Base-by-base conservation (phyloP, 2,888 invertebrate species). In the Cepaea hortensis region DNA sequence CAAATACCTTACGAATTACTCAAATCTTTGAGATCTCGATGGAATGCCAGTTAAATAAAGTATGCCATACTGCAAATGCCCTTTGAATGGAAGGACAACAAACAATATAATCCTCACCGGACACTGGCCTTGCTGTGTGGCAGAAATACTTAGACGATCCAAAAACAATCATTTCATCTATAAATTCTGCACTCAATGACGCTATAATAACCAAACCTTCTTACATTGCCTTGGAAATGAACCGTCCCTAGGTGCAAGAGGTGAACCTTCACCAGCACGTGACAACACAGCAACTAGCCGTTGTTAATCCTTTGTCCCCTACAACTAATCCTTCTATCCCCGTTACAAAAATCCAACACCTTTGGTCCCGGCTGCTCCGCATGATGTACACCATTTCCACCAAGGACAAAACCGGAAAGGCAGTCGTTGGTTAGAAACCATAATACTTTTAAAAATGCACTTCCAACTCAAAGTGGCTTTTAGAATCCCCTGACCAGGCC, bases 251-350 rank as follows among this genome's bases (percentile, higher is more conserved):
- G 23, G 79, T 79, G 62, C 79, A 79, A 35, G 15, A 3, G 35
- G 13, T 15, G 18, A 79, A 61, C 23, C 62, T 13, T 13, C 62
- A 6, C 79, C n/a, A 61, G 23, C 35, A 62, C 55, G 62, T 62
- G 62, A 79, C 35, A 62, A 5, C 62, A 35, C 79, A 23, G 35
- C 62, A 61, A 4, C 7, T 62, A 23, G 62, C 13, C 62, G 62
- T 79, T 79, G 79, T 79, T 62, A 79, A 35, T 13, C 13, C 79
- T 35, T 79, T 79, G 79, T 79, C 35, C 11, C 6, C 23, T 15
- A 7, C 79, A 7, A 18, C 79, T 79, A 79, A 79, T 79, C 79
- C 79, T 11, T 13, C 35, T 18, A 7, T 79, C 6, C 61, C 62
- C 3, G 61, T 35, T 13, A 79, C 13, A 79, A 79, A 79, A 62